These are phyloP conservation scores for Pardalotus punctatus DNA, from an alignment of 2,113 vertebrate species.

Conservation along the genomic window DNA sequence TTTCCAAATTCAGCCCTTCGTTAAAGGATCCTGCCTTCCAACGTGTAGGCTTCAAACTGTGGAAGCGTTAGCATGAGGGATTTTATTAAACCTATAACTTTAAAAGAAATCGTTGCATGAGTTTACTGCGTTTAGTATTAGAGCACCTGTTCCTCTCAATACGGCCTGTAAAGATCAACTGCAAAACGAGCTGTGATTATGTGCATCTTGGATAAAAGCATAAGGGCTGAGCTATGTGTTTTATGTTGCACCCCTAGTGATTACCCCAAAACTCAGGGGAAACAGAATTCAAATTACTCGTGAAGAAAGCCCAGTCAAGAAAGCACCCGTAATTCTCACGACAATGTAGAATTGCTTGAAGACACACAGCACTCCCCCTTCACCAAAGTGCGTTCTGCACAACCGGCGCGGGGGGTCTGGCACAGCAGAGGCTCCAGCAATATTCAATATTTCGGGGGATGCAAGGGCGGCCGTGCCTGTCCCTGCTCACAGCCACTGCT, in stretches of 20 bases:
- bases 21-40: neutral
- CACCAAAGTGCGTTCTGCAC: rapidly evolving
- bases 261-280: neutral
- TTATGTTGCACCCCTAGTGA: neutral
- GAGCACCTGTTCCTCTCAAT: neutral
- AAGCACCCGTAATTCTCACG: rapidly evolving
- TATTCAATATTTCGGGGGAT: rapidly evolving
- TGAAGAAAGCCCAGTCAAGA: neutral
- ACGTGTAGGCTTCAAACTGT: rapidly evolving
- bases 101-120: neutral
- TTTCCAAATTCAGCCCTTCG: neutral
- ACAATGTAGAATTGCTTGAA: rapidly evolving
- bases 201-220: rapidly evolving
- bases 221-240: neutral
- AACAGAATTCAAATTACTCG: too few relatives aligned
- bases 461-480: neutral
- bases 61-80: rapidly evolving
- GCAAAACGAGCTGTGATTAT: rapidly evolving
- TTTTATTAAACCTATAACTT: neutral
- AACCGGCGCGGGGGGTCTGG: rapidly evolving
- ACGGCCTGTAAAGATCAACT: rapidly evolving
- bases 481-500: rapidly evolving
- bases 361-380: neutral
- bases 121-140: rapidly evolving
- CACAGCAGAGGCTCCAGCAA: rapidly evolving